Evolutionary conservation across 2,888 invertebrate species (phyloP), one percentile per base, ranked within the genome.

Genomic region (Ephialtes manifestator): DNA sequence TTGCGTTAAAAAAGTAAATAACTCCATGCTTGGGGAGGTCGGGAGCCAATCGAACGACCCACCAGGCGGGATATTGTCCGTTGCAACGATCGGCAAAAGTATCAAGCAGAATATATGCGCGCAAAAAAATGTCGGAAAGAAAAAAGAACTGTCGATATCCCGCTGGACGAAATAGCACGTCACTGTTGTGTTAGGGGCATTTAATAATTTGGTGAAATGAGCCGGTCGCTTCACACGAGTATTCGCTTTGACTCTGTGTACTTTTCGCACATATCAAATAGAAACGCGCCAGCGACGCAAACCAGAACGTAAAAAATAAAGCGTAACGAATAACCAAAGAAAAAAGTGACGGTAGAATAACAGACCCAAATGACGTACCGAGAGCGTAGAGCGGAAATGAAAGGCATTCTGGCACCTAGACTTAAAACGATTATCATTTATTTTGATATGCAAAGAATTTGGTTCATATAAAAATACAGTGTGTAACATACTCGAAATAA

Each of bases 51-150:
- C 86, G 79, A 81, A 84, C 85, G 77, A 80, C 83, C 65, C 55
- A 74, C 70, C 74, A 76, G 74, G 81, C 80, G 85, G 85, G 87
- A 90, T 87, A 58, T 51, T 60, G 60, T 48, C 72, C 81, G 74
- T 75, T 81, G 74, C 60, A 78, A 65, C 77, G 84, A 78, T 78
- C 84, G 81, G 60, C 53, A 60, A 82, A 67, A 65, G 75, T 70
- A 82, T 78, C 68, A 78, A 78, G 68, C 48, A 63, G 28, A 46
- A 60, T 46, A 74, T 74, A 46, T 58, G 43, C 43, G 31, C 28
- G 24, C 20, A 20, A 71, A 72, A 72, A 80, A 76, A 35, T 39
- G 31, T n/a, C 20, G 24, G 63, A 77, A 68, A 53, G 24, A 51
- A 39, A 31, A 74, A 48, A 68, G 58, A 60, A 53, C 43, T 58